phyloP scores from a whole-genome alignment of 2,113 vertebrate genomes.

The Pachyramphus minor region DNA sequence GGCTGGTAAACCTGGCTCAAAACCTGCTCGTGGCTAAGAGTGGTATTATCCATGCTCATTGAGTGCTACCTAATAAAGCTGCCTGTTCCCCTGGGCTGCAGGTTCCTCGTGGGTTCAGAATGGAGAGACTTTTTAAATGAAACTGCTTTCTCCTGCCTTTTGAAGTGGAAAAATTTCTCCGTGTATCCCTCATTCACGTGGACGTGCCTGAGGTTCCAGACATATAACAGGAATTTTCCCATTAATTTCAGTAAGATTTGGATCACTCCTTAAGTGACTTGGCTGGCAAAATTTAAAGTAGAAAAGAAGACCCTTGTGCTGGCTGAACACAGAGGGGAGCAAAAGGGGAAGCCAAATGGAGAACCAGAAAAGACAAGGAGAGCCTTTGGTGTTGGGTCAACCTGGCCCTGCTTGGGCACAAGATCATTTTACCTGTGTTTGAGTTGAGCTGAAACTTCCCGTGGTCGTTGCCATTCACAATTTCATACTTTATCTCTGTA shows the following conservation, averaged over 20 bases:
- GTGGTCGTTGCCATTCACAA: slow-evolving; percentile 86
- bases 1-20: neutral
- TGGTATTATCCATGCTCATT: neutral
- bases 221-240: neutral
- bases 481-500: slow-evolving; percentile 76
- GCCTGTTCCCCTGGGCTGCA: neutral
- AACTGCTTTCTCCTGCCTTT: neutral
- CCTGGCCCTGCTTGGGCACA: neutral
- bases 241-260: neutral
- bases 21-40: neutral
- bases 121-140: neutral
- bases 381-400: neutral
- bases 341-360: neutral
- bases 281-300: neutral
- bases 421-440: slow-evolving; percentile 77
- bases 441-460: slow-evolving; percentile 82
- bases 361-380: neutral
- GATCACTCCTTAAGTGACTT: neutral
- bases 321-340: neutral
- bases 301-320: neutral
- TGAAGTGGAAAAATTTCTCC: neutral
- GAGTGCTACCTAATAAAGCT: neutral
- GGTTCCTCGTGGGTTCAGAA: neutral
- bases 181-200: neutral
- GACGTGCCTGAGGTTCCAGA: neutral